These are phyloP conservation scores for Pterobdella sp. DNA, from an alignment of 2,888 invertebrate species.

Conservation along the genomic window DNA sequence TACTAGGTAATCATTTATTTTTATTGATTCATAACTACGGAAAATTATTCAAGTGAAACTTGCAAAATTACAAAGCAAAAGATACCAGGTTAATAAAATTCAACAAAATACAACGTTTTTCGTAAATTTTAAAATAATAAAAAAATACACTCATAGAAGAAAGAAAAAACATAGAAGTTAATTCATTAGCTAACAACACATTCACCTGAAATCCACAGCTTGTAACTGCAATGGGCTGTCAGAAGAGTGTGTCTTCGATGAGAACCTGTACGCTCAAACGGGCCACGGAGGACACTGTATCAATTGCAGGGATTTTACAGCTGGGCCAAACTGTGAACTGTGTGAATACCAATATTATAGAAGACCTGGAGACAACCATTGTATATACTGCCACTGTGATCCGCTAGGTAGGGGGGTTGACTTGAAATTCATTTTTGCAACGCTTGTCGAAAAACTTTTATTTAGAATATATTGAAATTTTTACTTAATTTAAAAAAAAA, in stretches of 20 bases:
- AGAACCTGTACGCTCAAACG: conserved; percentile 75
- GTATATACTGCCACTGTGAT: conserved; percentile 64
- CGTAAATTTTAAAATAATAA: too few species aligned
- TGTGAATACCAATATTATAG: conserved; percentile 80
- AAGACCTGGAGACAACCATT: conserved; percentile 21
- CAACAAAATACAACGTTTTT: too few species aligned
- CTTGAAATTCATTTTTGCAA: neutral
- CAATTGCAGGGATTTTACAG: conserved; percentile 85
- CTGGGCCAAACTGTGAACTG: conserved; percentile 78
- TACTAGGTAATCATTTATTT: too few species aligned
- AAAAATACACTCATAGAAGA: too few species aligned
- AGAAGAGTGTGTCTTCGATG: conserved; percentile 91
- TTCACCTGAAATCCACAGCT: conserved; percentile 46
- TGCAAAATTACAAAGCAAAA: too few species aligned
- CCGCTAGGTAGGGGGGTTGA: conserved; percentile 57
- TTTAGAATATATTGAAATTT: neutral
- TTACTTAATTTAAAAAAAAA: neutral
- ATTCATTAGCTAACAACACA: neutral
- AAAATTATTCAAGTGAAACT: too few species aligned
- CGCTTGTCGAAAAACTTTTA: neutral
- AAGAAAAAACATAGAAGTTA: too few species aligned
- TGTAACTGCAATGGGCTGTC: conserved; percentile 93
- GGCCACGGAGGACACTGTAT: conserved; percentile 94
- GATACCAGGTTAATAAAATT: too few species aligned
- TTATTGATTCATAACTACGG: too few species aligned